Base-by-base conservation (phyloP, 2,888 invertebrate genomes). In the Cosmopolites sordidus region DNA sequence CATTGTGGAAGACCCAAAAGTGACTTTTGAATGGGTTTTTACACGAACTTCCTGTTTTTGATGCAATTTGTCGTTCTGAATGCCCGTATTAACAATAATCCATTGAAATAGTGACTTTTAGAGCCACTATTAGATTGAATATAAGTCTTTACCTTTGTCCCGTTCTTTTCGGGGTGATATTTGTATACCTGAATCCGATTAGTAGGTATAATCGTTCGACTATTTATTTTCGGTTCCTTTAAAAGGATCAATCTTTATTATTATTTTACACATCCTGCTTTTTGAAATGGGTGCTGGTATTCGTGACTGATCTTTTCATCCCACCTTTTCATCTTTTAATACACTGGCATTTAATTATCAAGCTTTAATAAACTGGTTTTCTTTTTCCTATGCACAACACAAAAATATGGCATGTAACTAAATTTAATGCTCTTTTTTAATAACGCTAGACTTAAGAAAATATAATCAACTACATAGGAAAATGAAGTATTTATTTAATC, bases 1-100 rank as follows among this genome's bases (percentile, higher is more conserved):
- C 69, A 72, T 69, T 71, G 70, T 71, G 66, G 65, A 68, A 63
- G 63, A 64, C 63, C 66, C 65, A 68, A 65, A 71, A 12, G 69
- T 70, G 70, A 66, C 62, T 64, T 64, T 51, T 60, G 48, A 61
- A 63, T 71, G 69, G 70, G 71, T 70, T 69, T 70, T 71, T 73
- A 73, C 72, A 73, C 69, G 70, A 70, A 73, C 73, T 74, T 74
- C 73, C 73, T 73, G 73, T 73, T 73, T 74, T 73, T 71, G 71
- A 73, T 72, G 72, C 73, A 74, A 74, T 74, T 74, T 74, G 74
- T 74, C 73, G 69, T 66, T 64, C 69, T 71, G 69, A 70, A 70
- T 69, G 67, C 65, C 50, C 62, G 63, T 58, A 69, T 68, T 69
- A 70, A 73, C 73, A 73, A 73, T 72, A 48, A 65, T 66, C 69